Conservation (phyloP, 2,888 invertebrate species). For the Allolobophora icterica region DNA sequence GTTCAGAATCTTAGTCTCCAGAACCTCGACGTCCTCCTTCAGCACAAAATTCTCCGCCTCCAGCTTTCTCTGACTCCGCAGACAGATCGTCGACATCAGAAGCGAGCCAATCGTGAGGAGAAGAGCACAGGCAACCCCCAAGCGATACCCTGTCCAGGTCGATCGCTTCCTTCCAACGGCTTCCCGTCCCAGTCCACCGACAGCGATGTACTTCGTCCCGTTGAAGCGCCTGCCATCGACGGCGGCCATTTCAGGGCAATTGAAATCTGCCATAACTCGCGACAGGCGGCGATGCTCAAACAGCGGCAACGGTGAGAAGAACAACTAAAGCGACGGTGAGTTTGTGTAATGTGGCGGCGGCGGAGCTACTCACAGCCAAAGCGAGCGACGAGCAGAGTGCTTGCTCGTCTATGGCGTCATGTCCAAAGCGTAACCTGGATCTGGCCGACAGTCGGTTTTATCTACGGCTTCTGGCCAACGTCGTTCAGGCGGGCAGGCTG, state of each 20-base stretch:
- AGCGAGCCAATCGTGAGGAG: not conserved
- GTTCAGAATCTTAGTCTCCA: not conserved
- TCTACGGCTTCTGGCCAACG: not conserved
- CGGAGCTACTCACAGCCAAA: not conserved
- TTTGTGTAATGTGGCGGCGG: not conserved
- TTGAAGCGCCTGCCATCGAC: not conserved
- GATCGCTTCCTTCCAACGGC: not conserved
- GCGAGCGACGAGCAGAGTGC: not conserved
- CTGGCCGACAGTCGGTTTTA: not conserved
- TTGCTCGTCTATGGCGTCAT: not conserved
- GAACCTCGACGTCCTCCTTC: not conserved
- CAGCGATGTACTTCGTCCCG: no score
- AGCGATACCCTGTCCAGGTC: not conserved
- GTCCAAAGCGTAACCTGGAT: not conserved
- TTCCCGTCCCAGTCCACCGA: no score
- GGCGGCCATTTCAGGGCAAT: not conserved
- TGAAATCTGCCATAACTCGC: not conserved
- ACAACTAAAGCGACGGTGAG: not conserved
- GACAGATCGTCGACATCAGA: not conserved
- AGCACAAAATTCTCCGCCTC: not conserved
- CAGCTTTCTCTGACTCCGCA: not conserved
- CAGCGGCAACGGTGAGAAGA: not conserved
- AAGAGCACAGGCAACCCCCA: not conserved
- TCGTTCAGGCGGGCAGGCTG: not conserved
- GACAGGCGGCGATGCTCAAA: not conserved